Percentiles rank a stretch among this genome's conserved stretches.
These are phyloP conservation scores for Alethe castanea DNA, from an alignment of 2,113 vertebrate genomes.

Conservation along the genomic window DNA sequence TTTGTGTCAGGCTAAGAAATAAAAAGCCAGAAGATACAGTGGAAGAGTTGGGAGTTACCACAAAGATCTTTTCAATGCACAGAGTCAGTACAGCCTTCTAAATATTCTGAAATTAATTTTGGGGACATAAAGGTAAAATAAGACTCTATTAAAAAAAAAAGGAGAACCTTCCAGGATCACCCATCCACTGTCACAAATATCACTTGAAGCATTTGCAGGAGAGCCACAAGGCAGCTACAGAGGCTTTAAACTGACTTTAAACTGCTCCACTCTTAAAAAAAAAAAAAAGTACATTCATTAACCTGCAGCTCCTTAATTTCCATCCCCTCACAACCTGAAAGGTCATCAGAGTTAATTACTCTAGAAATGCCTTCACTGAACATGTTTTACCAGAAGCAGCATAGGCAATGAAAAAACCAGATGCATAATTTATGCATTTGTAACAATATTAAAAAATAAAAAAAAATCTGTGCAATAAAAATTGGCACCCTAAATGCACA, in stretches of 20 bases:
- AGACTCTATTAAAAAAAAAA: not conserved
- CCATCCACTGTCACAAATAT: not conserved
- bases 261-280: not conserved
- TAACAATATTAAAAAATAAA: not conserved
- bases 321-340: not conserved
- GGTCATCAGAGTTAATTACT: not conserved
- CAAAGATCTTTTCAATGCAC: accelerated
- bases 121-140: not conserved
- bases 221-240: not conserved
- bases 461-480: not conserved
- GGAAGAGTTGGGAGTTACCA: not conserved
- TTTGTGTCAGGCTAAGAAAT: not conserved
- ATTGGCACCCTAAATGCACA: not conserved
- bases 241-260: no score
- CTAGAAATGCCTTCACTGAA: not conserved
- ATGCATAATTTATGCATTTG: no score
- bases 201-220: not conserved
- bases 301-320: not conserved
- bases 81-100: not conserved
- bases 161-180: not conserved
- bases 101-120: not conserved
- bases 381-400: not conserved
- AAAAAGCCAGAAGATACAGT: not conserved
- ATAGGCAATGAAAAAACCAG: not conserved
- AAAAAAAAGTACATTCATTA: not conserved